A percentile compares a stretch with the other conserved stretches of the same genome.
Evolutionary conservation across 2,113 vertebrate genomes (phyloP).

Genomic region (Geococcyx californianus): DNA sequence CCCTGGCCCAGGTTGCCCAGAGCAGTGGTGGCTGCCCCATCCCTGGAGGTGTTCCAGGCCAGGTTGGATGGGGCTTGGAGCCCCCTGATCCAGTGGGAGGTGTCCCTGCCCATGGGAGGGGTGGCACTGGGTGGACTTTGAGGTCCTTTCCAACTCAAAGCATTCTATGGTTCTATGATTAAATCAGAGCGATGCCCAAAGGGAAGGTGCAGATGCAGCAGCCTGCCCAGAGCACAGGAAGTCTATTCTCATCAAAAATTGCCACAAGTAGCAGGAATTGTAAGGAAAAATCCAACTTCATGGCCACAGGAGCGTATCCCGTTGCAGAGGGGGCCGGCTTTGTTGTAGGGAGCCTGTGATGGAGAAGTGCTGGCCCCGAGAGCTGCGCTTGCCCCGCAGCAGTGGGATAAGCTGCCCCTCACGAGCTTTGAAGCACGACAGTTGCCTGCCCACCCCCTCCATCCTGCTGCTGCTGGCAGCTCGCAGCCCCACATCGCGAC

Average conservation of each 20-base stretch:
- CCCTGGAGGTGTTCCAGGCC: too few relatives aligned
- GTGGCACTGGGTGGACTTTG: too few relatives aligned
- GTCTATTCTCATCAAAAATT: not conserved
- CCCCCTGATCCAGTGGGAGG: too few relatives aligned
- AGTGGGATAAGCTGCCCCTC: not conserved
- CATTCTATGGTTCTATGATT: too few relatives aligned
- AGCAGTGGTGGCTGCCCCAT: too few relatives aligned
- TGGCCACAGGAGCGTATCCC: accelerated
- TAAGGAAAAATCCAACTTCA: accelerated
- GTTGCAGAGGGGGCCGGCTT: accelerated
- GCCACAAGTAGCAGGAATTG: not conserved
- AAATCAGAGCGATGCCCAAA: not conserved
- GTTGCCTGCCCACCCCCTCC: not conserved
- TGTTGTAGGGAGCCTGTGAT: accelerated
- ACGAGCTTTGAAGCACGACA: not conserved
- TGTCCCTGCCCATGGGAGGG: too few relatives aligned
- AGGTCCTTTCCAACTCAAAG: too few relatives aligned
- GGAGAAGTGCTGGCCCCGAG: accelerated
- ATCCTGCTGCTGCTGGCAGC: not conserved
- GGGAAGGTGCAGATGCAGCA: not conserved
- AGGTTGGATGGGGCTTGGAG: too few relatives aligned
- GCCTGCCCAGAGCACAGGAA: too few relatives aligned
- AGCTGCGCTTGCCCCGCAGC: not conserved
- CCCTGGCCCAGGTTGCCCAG: too few relatives aligned
- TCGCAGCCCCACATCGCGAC: not conserved